Conservation (phyloP, 2,797 vertebrate species). For the Meda fulgida region DNA sequence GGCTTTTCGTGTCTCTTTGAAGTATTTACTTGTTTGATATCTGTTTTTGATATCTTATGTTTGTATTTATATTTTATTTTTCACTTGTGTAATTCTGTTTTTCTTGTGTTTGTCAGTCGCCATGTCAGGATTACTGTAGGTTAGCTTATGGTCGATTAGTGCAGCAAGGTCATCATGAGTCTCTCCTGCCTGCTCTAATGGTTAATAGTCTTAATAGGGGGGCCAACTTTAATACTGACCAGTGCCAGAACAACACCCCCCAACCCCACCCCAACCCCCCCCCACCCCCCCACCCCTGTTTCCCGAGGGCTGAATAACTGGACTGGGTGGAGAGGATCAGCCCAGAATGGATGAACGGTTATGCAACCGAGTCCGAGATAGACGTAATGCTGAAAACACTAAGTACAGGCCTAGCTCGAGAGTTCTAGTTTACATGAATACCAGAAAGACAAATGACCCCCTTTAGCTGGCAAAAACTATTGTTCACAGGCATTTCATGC, state of each 20-base stretch:
- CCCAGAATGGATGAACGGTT: constrained; percentile 35
- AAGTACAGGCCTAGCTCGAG: not conserved
- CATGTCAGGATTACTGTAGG: constrained; percentile 24
- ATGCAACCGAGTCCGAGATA: constrained; percentile 48
- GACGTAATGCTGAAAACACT: constrained; percentile 24
- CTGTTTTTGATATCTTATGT: not conserved
- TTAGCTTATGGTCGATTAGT: constrained; percentile 45
- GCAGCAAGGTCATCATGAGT: constrained; percentile 42
- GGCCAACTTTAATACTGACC: not conserved
- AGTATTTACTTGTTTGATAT: too few species aligned
- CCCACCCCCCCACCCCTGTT: too few species aligned
- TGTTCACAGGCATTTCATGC: too few species aligned
- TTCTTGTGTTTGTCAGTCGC: constrained; percentile 2
- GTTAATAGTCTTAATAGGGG: constrained; percentile 49
- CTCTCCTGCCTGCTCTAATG: constrained; percentile 33
- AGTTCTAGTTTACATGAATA: constrained; percentile 6
- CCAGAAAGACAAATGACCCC: constrained; percentile 23
- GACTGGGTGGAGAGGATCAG: constrained; percentile 21
- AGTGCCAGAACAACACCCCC: not conserved
- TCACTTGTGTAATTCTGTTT: not conserved
- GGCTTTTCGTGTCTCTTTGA: not conserved
- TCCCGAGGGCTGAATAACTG: constrained; percentile 22
- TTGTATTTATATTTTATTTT: not conserved
- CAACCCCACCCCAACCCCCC: not conserved
- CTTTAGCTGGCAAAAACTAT: not conserved